Conservation (phyloP, 2,888 invertebrate species). For the Acanthococcus lagerstroemiae region DNA sequence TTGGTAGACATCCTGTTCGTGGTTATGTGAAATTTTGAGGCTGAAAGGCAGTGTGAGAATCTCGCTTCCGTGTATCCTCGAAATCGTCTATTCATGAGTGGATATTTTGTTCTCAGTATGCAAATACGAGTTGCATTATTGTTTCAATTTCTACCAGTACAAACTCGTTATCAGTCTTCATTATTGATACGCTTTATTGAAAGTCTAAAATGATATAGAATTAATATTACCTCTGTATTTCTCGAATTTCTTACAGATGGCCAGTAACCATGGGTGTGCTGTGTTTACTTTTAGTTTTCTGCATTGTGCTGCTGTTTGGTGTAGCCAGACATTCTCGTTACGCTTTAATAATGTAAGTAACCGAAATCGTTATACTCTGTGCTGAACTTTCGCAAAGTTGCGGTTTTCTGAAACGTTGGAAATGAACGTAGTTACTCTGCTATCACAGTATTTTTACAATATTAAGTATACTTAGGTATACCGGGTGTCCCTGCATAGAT, state of each 20-base stretch:
- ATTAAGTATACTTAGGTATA: not conserved
- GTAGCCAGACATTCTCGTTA: constrained; percentile 81
- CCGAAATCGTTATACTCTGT: not conserved
- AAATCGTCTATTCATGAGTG: no score
- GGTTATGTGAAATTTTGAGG: no score
- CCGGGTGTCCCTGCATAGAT: no score
- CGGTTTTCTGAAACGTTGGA: not conserved
- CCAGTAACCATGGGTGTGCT: constrained; percentile 80
- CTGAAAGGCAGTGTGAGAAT: no score
- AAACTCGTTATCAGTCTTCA: no score
- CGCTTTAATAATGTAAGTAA: constrained; percentile 65
- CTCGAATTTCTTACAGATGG: constrained; percentile 58
- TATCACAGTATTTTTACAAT: not conserved
- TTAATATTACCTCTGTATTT: not conserved
- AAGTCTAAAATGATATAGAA: not conserved
- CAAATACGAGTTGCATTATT: no score
- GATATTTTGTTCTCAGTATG: no score
- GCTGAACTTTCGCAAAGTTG: not conserved
- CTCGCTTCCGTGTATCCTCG: no score
- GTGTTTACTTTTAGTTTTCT: constrained; percentile 73
- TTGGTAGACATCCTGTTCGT: no score
- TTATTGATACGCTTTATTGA: no score
- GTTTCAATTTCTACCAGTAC: no score
- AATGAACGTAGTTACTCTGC: not conserved
- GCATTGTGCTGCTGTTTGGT: constrained; percentile 79